Evolutionary conservation across 2,888 invertebrate genomes (phyloP).

Genomic region (Nymphalis c-album): DNA sequence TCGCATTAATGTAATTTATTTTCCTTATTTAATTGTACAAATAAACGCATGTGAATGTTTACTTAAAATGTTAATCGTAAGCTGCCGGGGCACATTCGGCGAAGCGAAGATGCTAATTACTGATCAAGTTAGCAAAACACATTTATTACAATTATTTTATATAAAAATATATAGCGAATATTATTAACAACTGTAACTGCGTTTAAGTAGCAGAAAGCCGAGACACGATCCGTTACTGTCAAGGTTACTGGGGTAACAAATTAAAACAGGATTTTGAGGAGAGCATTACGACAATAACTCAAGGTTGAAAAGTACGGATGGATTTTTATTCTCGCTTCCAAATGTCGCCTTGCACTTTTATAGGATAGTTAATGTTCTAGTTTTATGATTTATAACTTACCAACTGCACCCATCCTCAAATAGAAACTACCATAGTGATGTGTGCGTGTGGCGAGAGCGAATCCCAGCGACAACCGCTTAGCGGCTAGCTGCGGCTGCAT

Average conservation of each 20-base stretch:
- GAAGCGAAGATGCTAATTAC: too few relatives aligned
- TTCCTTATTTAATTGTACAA: too few relatives aligned
- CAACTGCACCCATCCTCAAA: slow-evolving; percentile 94
- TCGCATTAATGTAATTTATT: too few relatives aligned
- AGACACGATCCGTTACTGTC: not conserved
- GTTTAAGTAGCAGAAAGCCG: not conserved
- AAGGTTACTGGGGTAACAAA: not conserved
- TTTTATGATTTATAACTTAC: slow-evolving; percentile 70
- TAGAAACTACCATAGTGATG: slow-evolving; percentile 96
- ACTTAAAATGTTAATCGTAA: too few relatives aligned
- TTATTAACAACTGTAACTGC: not conserved
- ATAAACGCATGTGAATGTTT: too few relatives aligned
- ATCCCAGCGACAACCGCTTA: slow-evolving; percentile 76
- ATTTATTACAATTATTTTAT: too few relatives aligned
- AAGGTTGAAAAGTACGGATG: too few relatives aligned
- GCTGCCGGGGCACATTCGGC: too few relatives aligned
- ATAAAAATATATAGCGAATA: not conserved
- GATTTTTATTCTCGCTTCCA: too few relatives aligned
- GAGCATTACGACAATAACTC: not conserved
- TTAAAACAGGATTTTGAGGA: slow-evolving; percentile 5
- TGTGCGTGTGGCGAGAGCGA: slow-evolving; percentile 77
- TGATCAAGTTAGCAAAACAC: too few relatives aligned
- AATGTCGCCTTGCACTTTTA: too few relatives aligned
- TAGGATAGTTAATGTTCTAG: too few relatives aligned
- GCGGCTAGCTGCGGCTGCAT: slow-evolving; percentile 63